A percentile compares a stretch with the other conserved stretches of the same genome.
These are phyloP conservation scores for Bombus turneri DNA, from an alignment of 1,140 invertebrate species.

Conservation along the genomic window DNA sequence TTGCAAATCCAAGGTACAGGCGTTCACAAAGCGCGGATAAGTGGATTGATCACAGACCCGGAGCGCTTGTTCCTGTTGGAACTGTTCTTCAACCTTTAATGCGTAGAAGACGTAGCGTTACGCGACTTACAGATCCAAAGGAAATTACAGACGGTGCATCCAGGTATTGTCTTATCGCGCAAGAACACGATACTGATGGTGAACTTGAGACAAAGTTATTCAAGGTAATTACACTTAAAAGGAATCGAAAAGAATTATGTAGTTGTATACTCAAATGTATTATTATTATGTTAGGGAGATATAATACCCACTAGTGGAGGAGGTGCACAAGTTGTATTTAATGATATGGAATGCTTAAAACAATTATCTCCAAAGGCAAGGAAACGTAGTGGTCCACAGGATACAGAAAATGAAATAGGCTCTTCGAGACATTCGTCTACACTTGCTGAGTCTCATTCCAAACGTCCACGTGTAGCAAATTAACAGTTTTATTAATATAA, in stretches of 20 bases:
- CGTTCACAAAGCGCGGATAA: constrained; percentile 91
- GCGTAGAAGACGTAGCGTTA: constrained; percentile 91
- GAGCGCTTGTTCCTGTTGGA: constrained; percentile 87
- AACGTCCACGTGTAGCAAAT: constrained; percentile 72
- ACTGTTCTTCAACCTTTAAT: constrained; percentile 95
- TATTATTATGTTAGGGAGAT: constrained; percentile 87
- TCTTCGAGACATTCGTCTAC: constrained; percentile 43
- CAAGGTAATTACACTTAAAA: constrained; percentile 85
- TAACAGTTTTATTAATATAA: constrained; percentile 29
- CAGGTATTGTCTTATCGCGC: constrained; percentile 95
- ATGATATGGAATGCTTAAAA: constrained; percentile 95
- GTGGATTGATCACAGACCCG: constrained; percentile 96
- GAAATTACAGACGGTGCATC: constrained; percentile 84
- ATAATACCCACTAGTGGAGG: constrained; percentile 95
- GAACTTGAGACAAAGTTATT: constrained; percentile 96
- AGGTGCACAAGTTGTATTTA: constrained; percentile 97
- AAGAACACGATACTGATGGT: constrained; percentile 94
- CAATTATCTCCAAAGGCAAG: constrained; percentile 89
- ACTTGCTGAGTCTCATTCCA: constrained; percentile 64
- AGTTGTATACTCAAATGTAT: constrained; percentile 33
- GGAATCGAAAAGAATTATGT: neutral
- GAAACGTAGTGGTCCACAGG: constrained; percentile 74
- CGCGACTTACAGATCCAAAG: constrained; percentile 87
- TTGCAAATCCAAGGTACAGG: constrained; percentile 89
- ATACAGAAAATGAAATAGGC: constrained; percentile 52